Evolutionary conservation across 2,797 vertebrate genomes (phyloP), one percentile per base, ranked within the genome.

Genomic region (Florisuga fusca): DNA sequence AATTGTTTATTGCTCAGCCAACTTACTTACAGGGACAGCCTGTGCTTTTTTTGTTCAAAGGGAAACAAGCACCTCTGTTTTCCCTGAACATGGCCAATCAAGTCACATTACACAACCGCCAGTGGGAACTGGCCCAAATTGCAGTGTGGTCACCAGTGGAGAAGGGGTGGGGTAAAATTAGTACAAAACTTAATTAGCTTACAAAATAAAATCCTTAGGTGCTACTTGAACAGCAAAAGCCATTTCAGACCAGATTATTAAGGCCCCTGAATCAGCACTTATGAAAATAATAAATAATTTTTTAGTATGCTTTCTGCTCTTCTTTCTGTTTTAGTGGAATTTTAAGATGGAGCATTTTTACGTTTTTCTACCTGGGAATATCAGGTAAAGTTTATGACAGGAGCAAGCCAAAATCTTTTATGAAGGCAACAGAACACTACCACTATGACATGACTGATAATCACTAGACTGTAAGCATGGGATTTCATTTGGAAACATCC

Each of bases 251-350:
- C 90, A 51, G 61, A 54, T 77, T 85, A 75, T 25, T 6, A 41
- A 38, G 54, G 67, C 9, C 41, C 79, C 58, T 81, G n/a, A 86
- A 54, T 8, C 33, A 43, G 33, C 31, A 57, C 55, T 82, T 80
- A n/a, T 3, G 31, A 67, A 91, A 92, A 79, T 1, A 84, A 41
- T 45, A 76, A 82, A 68, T 87, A 4, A 33, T 73, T 89, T 13
- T 48, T 75, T 96, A 89, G 51, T 9, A 76, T 38, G 91, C 78
- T 83, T 91, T 88, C 89, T 95, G 92, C 93, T 97, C 96, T 97
- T 97, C 94, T 96, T 97, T 98, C 97, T 98, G 97, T 97, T 98
- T 98, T 97, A 98, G 97, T 81, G 27, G 63, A 50, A 59, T 94
- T 97, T 96, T 74, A 48, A 87, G 92, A 90, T n/a, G 81, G 91